These are phyloP conservation scores for Drosophila paracracens DNA, from an alignment of 2,888 invertebrate species.

Conservation along the genomic window DNA sequence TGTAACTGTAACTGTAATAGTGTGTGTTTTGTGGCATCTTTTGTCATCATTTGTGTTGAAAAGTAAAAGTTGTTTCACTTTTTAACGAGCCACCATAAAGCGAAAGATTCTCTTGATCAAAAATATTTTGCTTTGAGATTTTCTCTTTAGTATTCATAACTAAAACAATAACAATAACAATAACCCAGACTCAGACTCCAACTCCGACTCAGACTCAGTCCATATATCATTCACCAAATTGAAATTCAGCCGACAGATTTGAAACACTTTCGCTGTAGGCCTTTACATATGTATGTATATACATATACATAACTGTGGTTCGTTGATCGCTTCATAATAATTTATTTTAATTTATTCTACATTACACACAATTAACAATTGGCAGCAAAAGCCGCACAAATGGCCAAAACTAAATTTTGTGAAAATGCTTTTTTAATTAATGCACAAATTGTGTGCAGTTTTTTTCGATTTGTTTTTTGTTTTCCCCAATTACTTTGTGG, in stretches of 20 bases:
- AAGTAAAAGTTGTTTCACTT: constrained; percentile 78
- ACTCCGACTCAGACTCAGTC: background rate
- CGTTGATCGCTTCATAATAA: constrained; percentile 33
- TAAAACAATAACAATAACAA: constrained; percentile 25
- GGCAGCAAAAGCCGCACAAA: constrained; percentile 25
- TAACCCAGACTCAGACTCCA: background rate
- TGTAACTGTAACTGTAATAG: constrained; percentile 1
- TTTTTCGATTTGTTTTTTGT: constrained; percentile 1
- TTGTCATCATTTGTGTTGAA: constrained; percentile 44
- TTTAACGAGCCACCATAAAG: constrained; percentile 42
- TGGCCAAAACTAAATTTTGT: constrained; percentile 26
- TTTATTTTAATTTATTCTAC: constrained; percentile 36
- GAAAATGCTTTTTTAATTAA: constrained; percentile 54
- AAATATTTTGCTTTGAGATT: constrained; percentile 47
- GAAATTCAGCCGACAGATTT: constrained; percentile 1
- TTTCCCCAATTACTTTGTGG: constrained; percentile 40
- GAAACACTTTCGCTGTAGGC: constrained; percentile 32
- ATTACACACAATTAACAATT: constrained; percentile 26
- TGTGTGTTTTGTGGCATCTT: constrained; percentile 21
- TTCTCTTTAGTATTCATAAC: constrained; percentile 63
- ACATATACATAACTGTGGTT: constrained; percentile 10
- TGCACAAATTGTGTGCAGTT: constrained; percentile 23
- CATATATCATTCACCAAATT: constrained; percentile 16
- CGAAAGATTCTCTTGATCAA: constrained; percentile 63
- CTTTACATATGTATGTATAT: background rate